Conservation (phyloP, 1,140 invertebrate genomes). For the Drosophila auraria region DNA sequence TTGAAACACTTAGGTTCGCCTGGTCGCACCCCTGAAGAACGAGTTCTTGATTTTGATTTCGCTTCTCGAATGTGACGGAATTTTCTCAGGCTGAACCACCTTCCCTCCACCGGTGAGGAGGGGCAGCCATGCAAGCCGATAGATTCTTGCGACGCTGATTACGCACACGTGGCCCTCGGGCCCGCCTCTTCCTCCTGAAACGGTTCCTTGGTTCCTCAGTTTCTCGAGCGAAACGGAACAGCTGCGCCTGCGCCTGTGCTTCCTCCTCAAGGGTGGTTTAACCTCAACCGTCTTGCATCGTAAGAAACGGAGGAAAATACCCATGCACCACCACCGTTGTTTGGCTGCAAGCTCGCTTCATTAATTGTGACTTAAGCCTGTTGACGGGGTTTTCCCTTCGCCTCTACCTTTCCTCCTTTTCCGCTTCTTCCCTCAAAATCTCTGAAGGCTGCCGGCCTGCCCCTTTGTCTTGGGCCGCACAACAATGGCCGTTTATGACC, state of each 20-base stretch:
- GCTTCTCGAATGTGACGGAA: slow-evolving; percentile 14
- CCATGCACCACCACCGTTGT: slow-evolving; percentile 41
- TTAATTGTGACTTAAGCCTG: slow-evolving; percentile 58
- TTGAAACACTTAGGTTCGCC: background rate
- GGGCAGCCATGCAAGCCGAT: slow-evolving; percentile 14
- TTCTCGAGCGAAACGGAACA: slow-evolving; percentile 64
- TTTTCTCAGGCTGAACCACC: slow-evolving; percentile 55
- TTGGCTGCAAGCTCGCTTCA: slow-evolving; percentile 47
- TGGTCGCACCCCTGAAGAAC: slow-evolving; percentile 18
- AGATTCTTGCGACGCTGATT: slow-evolving; percentile 59
- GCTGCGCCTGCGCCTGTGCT: slow-evolving; percentile 70
- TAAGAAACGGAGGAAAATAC: slow-evolving; percentile 32
- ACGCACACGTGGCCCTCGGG: slow-evolving; percentile 52
- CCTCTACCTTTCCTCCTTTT: slow-evolving; percentile 20
- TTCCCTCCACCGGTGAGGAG: background rate
- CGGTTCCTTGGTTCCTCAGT: slow-evolving; percentile 52
- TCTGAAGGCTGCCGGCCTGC: slow-evolving; percentile 34
- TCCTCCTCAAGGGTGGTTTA: slow-evolving; percentile 65
- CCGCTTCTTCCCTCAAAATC: slow-evolving; percentile 39
- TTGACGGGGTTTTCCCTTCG: slow-evolving; percentile 48
- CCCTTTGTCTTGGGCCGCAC: slow-evolving; percentile 52
- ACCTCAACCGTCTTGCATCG: slow-evolving; percentile 24
- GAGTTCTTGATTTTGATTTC: slow-evolving; percentile 62
- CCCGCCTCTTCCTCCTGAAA: slow-evolving; percentile 40
- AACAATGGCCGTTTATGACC: slow-evolving; percentile 69